Evolutionary conservation across 2,888 invertebrate genomes (phyloP).

Genomic region (Callosobruchus maculatus): DNA sequence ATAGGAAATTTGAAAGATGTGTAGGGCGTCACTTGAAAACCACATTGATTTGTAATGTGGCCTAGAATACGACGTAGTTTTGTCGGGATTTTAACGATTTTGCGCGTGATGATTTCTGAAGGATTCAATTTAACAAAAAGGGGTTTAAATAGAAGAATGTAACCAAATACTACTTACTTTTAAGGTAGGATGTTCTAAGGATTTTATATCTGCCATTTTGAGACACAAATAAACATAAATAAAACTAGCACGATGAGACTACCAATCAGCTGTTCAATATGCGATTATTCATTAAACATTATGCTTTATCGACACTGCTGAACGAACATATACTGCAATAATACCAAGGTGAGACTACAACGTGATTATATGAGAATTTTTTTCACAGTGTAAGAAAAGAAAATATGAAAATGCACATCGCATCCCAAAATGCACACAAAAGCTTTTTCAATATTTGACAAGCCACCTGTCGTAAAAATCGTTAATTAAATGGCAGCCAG

Average conservation of each 20-base stretch:
- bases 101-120: neutral
- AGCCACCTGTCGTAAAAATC: neutral
- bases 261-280: neutral
- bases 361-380: neutral
- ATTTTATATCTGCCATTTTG: constrained; percentile 87
- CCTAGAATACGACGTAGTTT: neutral
- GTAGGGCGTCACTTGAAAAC: neutral
- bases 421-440: no score
- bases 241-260: neutral
- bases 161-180: constrained; percentile 59
- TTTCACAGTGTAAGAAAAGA: neutral
- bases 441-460: neutral
- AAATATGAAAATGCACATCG: neutral
- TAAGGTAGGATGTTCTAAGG: constrained; percentile 91
- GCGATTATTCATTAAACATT: neutral
- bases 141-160: neutral
- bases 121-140: neutral
- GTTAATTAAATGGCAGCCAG: neutral
- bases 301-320: neutral
- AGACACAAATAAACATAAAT: neutral
- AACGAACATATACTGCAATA: neutral
- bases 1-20: neutral
- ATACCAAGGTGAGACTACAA: neutral
- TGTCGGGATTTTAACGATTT: neutral
- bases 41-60: neutral